Conservation (phyloP, 2,888 invertebrate genomes). For the Pristionchus japonicus region DNA sequence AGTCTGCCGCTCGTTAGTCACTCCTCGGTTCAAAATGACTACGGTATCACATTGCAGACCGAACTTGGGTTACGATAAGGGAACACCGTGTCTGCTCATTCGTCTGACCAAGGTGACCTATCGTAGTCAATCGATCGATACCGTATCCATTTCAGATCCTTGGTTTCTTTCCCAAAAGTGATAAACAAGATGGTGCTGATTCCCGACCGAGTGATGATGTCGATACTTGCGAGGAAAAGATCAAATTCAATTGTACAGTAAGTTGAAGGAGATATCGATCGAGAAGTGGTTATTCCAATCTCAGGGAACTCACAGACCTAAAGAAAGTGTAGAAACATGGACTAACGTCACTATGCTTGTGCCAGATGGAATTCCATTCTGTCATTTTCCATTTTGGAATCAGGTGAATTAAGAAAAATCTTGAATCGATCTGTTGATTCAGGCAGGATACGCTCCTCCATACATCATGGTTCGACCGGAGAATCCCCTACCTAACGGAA, state of each 20-base stretch:
- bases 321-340: neutral
- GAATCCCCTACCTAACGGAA: neutral
- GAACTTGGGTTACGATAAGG: slow-evolving; percentile 52
- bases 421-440: neutral
- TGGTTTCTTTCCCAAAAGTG: slow-evolving; percentile 24
- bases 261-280: neutral
- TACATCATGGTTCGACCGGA: slow-evolving; percentile 16
- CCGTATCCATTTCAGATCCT: neutral
- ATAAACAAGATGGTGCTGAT: neutral
- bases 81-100: slow-evolving; percentile 54
- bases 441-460: neutral
- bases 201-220: neutral
- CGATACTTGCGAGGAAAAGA: neutral
- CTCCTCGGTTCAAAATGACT: neutral
- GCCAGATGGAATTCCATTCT: slow-evolving; percentile 26
- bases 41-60: neutral
- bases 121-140: neutral
- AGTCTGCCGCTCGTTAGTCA: neutral
- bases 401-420: neutral
- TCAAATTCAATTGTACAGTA: slow-evolving; percentile 19
- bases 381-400: slow-evolving; percentile 39
- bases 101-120: slow-evolving; percentile 51
- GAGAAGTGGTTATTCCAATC: no score
- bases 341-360: neutral
- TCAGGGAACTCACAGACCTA: neutral